Evolutionary conservation across 1,140 invertebrate genomes (phyloP), one percentile per base, ranked within the genome.

Genomic region (Sinonovacula constricta): DNA sequence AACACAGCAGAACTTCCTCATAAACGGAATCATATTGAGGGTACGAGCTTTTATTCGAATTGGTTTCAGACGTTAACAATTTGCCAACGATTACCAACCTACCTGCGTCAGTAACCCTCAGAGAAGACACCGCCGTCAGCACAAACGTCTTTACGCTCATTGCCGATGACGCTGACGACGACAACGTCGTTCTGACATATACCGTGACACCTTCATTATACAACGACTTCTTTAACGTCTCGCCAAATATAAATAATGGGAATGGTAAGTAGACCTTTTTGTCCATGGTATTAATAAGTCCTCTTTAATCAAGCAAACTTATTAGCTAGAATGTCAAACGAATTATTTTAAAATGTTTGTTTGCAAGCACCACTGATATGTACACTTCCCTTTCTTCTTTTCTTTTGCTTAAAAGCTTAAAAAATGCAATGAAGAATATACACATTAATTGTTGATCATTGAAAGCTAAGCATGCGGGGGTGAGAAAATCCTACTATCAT

Each of bases 11-110:
- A n/a, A n/a, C n/a, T n/a, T n/a, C n/a, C n/a, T n/a, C n/a, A n/a
- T n/a, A n/a, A n/a, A n/a, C n/a, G n/a, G n/a, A n/a, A n/a, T n/a
- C n/a, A n/a, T n/a, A n/a, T n/a, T n/a, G n/a, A n/a, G n/a, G n/a
- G n/a, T n/a, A n/a, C n/a, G n/a, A n/a, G n/a, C n/a, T n/a, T n/a
- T n/a, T n/a, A n/a, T n/a, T n/a, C n/a, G n/a, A n/a, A 45, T 45
- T 18, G 39, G 18, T 18, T 45, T 10, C 45, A 71, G 68, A 71
- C 34, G 54, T 45, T 24, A 71, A 71, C 68, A 71, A n/a, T 15
- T 53, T 30, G 5, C 68, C 68, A 15, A 24, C 34, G 2, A 39
- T 71, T 5, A 18, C 57, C 2, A 71, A 71, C 33, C 53, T 71
- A 22, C 68, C 68, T 3, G 22, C 22, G n/a, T 14, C 2, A 4